These are phyloP conservation scores for Aporophyla lueneburgensis DNA, from an alignment of 2,888 invertebrate species.

Conservation along the genomic window DNA sequence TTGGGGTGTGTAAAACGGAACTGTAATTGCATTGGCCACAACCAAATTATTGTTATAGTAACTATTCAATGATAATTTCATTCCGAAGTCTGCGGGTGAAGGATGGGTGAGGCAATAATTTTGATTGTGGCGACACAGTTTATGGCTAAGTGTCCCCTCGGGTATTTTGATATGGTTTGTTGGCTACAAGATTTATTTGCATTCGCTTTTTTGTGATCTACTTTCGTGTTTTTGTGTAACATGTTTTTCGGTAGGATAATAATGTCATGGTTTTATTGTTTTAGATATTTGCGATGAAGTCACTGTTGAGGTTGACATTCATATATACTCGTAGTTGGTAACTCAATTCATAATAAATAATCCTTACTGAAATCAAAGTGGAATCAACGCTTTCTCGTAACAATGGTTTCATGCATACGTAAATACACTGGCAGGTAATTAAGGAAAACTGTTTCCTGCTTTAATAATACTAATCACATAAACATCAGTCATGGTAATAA, in stretches of 20 bases:
- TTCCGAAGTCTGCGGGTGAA: conserved; percentile 83
- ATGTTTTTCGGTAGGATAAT: conserved; percentile 17
- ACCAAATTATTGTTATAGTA: conserved; percentile 87
- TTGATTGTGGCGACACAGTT: conserved; percentile 65
- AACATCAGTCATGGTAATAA: conserved; percentile 65
- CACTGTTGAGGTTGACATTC: neutral
- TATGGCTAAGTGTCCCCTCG: conserved; percentile 55
- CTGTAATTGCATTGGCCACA: conserved; percentile 89
- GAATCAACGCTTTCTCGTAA: conserved; percentile 36
- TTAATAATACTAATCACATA: conserved; percentile 55
- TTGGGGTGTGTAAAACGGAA: conserved; percentile 85
- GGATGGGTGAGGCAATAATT: conserved; percentile 71
- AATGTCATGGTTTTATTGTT: conserved; percentile 34
- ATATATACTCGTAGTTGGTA: neutral
- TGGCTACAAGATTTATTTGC: conserved; percentile 52
- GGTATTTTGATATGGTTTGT: conserved; percentile 61
- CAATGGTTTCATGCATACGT: conserved; percentile 28
- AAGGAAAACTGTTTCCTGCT: conserved; percentile 46
- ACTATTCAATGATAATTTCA: conserved; percentile 88
- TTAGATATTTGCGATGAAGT: conserved; percentile 3
- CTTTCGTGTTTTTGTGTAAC: conserved; percentile 38
- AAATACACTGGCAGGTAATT: conserved; percentile 41
- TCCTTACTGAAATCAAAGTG: conserved; percentile 4
- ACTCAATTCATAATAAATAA: neutral
- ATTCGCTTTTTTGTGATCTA: conserved; percentile 39